phyloP scores from a whole-genome alignment of 2,888 invertebrate genomes.

The Amphipyra berbera region DNA sequence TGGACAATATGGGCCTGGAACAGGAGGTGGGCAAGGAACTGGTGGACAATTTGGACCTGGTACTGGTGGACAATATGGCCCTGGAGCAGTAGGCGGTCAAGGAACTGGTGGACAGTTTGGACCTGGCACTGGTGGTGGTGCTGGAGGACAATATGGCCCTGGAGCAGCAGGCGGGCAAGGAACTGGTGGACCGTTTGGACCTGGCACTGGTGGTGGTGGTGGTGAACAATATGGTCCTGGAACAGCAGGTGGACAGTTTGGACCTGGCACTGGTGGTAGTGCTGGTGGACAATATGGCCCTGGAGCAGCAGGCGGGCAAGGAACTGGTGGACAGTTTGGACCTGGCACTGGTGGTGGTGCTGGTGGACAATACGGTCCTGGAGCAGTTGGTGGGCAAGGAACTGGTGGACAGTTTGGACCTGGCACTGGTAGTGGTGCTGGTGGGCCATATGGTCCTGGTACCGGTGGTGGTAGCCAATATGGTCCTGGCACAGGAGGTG shows the following conservation, averaged over 20 bases:
- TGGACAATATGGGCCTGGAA: constrained; percentile 27
- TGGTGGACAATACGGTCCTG: constrained; percentile 7
- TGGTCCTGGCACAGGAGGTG: constrained; percentile 12
- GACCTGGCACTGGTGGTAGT: constrained; percentile 11
- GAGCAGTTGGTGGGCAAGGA: neutral
- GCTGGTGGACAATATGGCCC: constrained; percentile 28
- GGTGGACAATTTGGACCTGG: constrained; percentile 31
- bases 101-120: constrained; percentile 38
- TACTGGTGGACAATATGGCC: constrained; percentile 25
- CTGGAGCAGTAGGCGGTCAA: constrained; percentile 10
- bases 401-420: constrained; percentile 36
- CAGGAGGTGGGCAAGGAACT: neutral
- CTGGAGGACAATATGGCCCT: constrained; percentile 6
- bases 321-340: constrained; percentile 38
- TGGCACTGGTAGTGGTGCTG: neutral
- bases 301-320: constrained; percentile 8
- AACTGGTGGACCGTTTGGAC: constrained; percentile 9
- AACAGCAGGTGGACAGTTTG: constrained; percentile 18
- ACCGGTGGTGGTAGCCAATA: constrained; percentile 21
- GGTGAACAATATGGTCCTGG: constrained; percentile 8
- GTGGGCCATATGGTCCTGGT: constrained; percentile 35
- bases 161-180: constrained; percentile 4
- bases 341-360: constrained; percentile 10
- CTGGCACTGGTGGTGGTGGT: constrained; percentile 23
- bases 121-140: constrained; percentile 9